Base-by-base conservation (phyloP, 2,113 vertebrate genomes). In the Clarias batrachus region DNA sequence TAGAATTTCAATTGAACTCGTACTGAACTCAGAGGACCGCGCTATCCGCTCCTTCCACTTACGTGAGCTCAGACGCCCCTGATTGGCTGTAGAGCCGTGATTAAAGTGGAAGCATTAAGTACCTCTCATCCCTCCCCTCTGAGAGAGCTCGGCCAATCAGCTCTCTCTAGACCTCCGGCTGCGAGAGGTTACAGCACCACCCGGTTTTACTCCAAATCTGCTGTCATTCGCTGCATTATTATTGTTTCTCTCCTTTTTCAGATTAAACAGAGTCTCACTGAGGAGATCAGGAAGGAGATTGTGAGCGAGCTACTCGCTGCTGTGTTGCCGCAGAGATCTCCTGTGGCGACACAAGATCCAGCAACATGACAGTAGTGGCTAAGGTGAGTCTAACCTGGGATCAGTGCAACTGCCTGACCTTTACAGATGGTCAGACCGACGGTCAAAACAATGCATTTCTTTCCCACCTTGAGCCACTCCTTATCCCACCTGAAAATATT, bases 261-360 rank as follows among this genome's bases (percentile, higher is more conserved):
- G 98, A 98, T 99, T 90, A 97, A 97, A 92, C 95, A 97, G 86
- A 97, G 95, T 66, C 95, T 98, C 89, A 96, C 96, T 37, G 95
- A 97, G 74, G 97, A 99, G 92, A 97, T 99, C 90, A 94, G 96
- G 88, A 94, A 95, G 89, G 97, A 98, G 95, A 97, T 99, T 89
- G 95, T 97, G 92, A 96, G 94, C 88, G 97, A 98, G 90, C 94
- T 99, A 84, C 92, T 98, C 89, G 95, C 96, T 88, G 96, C 96
- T 21, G 95, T 96, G 59, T 96, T 96, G 3, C 93, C 96, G 54
- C 93, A 85, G 90, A 93, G 90, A 89, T 92, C 94, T 30, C 91
- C 93, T 19, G 88, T 89, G 5, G 81, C 88, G 0, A 2, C 89
- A 37, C 86, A 77, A 65, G 89, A 93, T 54, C 90, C 87, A 3